A percentile compares a stretch with the other conserved stretches of the same genome.
Evolutionary conservation across 2,888 invertebrate genomes (phyloP).

Genomic region (Caenorhabditis zanzibari): DNA sequence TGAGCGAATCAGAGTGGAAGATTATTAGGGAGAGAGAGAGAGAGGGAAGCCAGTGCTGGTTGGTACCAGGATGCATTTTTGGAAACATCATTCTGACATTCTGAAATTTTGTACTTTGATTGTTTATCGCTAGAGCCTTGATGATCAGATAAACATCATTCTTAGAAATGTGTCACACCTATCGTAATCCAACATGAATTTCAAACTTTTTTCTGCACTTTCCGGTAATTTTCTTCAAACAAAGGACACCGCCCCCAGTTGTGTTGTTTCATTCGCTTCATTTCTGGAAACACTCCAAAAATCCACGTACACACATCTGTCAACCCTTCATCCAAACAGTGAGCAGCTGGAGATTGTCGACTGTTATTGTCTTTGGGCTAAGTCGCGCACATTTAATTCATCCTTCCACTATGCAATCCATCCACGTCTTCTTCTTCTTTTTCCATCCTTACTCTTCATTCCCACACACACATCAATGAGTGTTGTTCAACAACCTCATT

Average conservation of each 20-base stretch:
- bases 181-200: no score
- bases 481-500: conserved; percentile 57
- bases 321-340: conserved; percentile 40
- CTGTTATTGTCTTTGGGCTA: neutral
- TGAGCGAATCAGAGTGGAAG: neutral
- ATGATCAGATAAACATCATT: no score
- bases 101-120: neutral
- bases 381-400: conserved; percentile 39
- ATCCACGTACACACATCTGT: conserved; percentile 30
- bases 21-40: no score
- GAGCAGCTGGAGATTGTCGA: conserved; percentile 48
- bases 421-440: conserved; percentile 19
- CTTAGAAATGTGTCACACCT: neutral
- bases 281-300: conserved; percentile 8
- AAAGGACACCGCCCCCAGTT: neutral
- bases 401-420: conserved; percentile 29
- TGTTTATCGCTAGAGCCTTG: neutral
- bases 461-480: conserved; percentile 19
- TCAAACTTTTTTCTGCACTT: neutral
- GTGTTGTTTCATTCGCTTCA: conserved; percentile 10
- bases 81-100: neutral
- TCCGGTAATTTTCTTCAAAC: conserved; percentile 23
- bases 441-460: conserved; percentile 12
- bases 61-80: neutral
- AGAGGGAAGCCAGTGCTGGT: neutral